Evolutionary conservation across 2,888 invertebrate species (phyloP).

Genomic region (Leptinotarsa haldemani): DNA sequence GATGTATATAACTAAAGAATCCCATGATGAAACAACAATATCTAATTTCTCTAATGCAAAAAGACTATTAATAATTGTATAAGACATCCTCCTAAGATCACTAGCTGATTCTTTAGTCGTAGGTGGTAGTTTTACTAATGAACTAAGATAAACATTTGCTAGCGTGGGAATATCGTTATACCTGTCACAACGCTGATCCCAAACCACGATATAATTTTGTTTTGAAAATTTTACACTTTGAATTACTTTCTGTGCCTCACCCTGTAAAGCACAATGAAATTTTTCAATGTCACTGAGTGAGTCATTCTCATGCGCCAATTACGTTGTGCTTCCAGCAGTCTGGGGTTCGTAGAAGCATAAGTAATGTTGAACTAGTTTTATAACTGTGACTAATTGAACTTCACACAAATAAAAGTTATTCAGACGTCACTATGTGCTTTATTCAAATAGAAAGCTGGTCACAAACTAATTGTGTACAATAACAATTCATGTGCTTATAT

Average conservation of each 20-base stretch:
- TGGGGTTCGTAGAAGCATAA: too few species aligned
- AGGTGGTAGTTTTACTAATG: constrained; percentile 25
- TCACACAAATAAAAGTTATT: too few species aligned
- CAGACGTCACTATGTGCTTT: too few species aligned
- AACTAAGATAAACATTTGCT: constrained; percentile 27
- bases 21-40: constrained; percentile 3
- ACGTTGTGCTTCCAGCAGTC: too few species aligned
- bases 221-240: constrained; percentile 16
- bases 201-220: constrained; percentile 32
- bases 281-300: constrained; percentile 32
- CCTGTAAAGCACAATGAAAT: constrained; percentile 28
- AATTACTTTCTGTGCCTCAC: constrained; percentile 28
- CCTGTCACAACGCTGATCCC: constrained; percentile 30
- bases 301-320: constrained; percentile 34
- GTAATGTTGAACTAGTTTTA: too few species aligned
- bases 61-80: constrained; percentile 19
- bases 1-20: constrained; percentile 1
- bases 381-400: too few species aligned
- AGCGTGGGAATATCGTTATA: constrained; percentile 29
- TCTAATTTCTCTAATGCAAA: constrained; percentile 9
- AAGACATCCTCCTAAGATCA: constrained; percentile 19
- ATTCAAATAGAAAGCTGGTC: too few species aligned
- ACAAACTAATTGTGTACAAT: too few species aligned
- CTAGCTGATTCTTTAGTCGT: constrained; percentile 26
- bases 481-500: too few species aligned